Evolutionary conservation across 2,888 invertebrate species (phyloP).

Genomic region (Aporophyla nigra): DNA sequence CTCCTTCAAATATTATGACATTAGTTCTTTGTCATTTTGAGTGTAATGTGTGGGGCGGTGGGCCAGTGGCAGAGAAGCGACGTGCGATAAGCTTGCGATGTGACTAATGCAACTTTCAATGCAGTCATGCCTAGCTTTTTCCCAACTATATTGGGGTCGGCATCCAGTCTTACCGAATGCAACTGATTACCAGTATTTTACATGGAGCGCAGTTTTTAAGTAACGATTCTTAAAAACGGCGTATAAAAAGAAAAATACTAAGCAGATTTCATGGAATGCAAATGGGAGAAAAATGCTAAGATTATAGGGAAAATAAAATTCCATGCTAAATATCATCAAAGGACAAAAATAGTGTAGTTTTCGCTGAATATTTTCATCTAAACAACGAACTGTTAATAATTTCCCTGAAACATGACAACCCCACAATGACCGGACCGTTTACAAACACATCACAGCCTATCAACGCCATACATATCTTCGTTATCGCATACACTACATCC

Average conservation of each 20-base stretch:
- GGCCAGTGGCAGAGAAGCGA: conserved; percentile 19
- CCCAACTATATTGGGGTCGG: no score
- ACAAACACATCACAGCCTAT: background rate
- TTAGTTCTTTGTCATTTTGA: conserved; percentile 57
- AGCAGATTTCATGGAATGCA: background rate
- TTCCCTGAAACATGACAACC: background rate
- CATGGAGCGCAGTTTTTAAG: no score
- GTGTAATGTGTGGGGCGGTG: conserved; percentile 26
- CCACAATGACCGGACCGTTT: background rate
- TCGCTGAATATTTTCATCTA: background rate
- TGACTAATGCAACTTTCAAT: background rate
- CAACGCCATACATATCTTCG: background rate
- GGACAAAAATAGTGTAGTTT: background rate
- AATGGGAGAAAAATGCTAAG: background rate
- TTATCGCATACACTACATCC: conserved; percentile 23
- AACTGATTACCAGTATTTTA: no score
- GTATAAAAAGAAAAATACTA: background rate
- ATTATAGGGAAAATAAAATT: background rate
- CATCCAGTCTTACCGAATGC: no score
- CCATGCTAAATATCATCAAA: background rate
- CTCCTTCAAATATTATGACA: conserved; percentile 65
- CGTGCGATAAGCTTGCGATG: background rate
- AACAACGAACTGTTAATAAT: background rate
- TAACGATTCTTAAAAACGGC: background rate
- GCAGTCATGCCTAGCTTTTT: no score